Evolutionary conservation across 2,797 vertebrate species (phyloP).

Genomic region (Parauchenoglanis ngamensis): DNA sequence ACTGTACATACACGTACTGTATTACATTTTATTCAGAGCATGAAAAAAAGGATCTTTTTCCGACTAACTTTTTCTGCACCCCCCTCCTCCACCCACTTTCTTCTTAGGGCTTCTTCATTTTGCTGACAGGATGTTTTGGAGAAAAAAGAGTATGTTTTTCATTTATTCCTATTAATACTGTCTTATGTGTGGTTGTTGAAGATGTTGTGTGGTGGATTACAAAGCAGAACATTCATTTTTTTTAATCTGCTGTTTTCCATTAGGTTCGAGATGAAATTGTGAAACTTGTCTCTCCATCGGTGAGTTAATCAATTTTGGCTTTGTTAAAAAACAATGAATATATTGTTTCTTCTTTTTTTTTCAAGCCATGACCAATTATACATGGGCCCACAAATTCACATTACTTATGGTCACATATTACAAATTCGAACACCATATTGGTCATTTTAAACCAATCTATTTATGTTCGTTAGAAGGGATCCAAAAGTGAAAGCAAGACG

Average conservation of each 20-base stretch:
- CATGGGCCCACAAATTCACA: not conserved
- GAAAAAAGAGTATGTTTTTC: constrained; percentile 74
- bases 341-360: not conserved
- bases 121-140: constrained; percentile 73
- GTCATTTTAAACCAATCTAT: not conserved
- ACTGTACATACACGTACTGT: not conserved
- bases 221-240: not conserved
- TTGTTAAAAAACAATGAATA: not conserved
- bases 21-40: not conserved
- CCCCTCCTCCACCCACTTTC: accelerated
- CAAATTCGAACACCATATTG: not conserved
- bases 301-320: constrained; percentile 54
- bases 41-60: not conserved
- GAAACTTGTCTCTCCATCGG: constrained; percentile 62
- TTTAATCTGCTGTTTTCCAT: not conserved
- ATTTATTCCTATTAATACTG: not conserved
- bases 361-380: not conserved
- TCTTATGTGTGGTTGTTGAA: not conserved
- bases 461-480: not conserved
- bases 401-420: not conserved
- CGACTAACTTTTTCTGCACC: not conserved
- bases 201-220: not conserved
- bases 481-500: constrained; percentile 52
- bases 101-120: constrained; percentile 76
- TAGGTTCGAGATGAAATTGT: constrained; percentile 76